phyloP scores from a whole-genome alignment of 2,113 vertebrate species.

The Excalfactoria chinensis region DNA sequence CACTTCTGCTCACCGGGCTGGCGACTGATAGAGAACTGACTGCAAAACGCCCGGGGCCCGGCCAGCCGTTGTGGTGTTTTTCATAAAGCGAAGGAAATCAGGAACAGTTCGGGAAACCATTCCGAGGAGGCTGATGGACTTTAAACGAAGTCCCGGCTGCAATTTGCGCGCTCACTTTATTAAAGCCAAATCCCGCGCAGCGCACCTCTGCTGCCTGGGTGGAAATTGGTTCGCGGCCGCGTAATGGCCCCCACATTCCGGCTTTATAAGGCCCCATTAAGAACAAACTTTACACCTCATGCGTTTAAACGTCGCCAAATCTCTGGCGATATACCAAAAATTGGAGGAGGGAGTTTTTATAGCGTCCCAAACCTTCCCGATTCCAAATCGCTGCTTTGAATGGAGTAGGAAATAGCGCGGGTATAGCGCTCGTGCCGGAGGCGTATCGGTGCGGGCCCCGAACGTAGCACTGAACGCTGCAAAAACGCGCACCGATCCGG shows the following conservation, averaged over 20 bases:
- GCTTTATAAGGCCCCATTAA: conserved; percentile 68
- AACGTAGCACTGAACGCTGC: accelerated
- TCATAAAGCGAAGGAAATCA: conserved; percentile 70
- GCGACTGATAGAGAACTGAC: not conserved
- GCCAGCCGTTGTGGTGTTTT: conserved; percentile 47
- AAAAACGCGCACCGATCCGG: not conserved
- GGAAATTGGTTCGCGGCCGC: conserved; percentile 64
- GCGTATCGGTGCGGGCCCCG: accelerated
- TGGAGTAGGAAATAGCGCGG: not conserved
- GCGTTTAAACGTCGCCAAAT: conserved; percentile 44
- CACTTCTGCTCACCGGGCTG: too few relatives aligned
- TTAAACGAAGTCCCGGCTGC: conserved; percentile 56
- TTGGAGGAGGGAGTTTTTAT: not conserved
- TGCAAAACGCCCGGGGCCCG: conserved; percentile 4
- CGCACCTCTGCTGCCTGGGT: conserved; percentile 46
- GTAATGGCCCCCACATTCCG: conserved; percentile 58
- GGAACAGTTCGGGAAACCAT: conserved; percentile 57
- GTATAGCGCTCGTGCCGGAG: not conserved
- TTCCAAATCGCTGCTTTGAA: not conserved
- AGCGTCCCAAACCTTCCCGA: not conserved
- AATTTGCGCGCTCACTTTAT: conserved; percentile 67
- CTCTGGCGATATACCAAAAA: not conserved
- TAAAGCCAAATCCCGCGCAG: conserved; percentile 52
- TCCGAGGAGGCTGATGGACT: conserved; percentile 45
- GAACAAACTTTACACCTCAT: conserved; percentile 49